Base-by-base conservation (phyloP, 2,113 vertebrate species). In the Tachysurus vachellii region DNA sequence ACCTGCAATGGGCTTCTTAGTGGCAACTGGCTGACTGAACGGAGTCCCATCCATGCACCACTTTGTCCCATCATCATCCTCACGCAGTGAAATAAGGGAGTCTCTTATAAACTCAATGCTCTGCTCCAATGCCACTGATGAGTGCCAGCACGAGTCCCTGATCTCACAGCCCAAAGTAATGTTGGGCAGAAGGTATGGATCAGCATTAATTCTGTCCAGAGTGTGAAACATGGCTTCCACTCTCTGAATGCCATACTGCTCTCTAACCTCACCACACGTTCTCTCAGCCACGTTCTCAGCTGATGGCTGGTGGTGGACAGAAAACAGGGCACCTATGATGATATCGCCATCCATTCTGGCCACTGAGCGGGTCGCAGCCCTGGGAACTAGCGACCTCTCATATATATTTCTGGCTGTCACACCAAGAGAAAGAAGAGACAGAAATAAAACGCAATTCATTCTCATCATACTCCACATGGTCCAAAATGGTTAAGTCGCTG, bases 81-180 rank as follows among this genome's bases (percentile, higher is more conserved):
- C 98, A 82, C 97, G 93, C 80, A 99, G 97, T 96, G 97, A 99
- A 89, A 99, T 97, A 19, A 99, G 96, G 0, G 98, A 99, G 93
- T 99, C 98, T 68, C 98, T 96, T 90, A 99, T 99, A 89, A 99
- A 99, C 90, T 99, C 98, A 57, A 99, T 99, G 82, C 98, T 99
- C 91, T 99, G 98, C 93, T 99, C 98, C 61, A 99, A 94, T 19
- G 98, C 98, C 85, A 99, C 98, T 0, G 98, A 98, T 0, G 98
- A 98, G 92, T 99, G 97, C 98, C 98, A 99, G 89, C 98, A 99
- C 0, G 98, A 99, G 92, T 99, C 98, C 87, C 98, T 96, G 93
- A 99, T 99, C 94, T 99, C 98, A 82, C 98, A 99, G 89, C 98
- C 98, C 66, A 99, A 91, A 0, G 96, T 97, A 90, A 99, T 97